Conservation (phyloP, 2,888 invertebrate genomes). For the Apamea crenata region DNA sequence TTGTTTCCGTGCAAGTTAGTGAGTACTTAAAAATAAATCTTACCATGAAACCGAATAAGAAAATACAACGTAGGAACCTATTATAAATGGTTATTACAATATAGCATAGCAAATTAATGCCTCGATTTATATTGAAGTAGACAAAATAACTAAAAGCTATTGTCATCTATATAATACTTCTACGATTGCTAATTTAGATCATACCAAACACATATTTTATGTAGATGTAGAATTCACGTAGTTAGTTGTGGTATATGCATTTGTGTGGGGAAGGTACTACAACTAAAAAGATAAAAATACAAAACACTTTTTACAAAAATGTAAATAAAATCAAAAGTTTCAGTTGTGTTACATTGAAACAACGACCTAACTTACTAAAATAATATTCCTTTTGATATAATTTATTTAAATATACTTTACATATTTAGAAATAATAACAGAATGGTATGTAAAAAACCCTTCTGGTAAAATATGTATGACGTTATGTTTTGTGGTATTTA, state of each 20-base stretch:
- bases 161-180: conserved; percentile 28
- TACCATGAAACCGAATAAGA: conserved; percentile 15
- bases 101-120: conserved; percentile 49
- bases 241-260: not conserved
- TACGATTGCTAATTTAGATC: conserved; percentile 40
- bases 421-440: not conserved
- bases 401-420: not conserved
- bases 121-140: conserved; percentile 42
- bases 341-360: not conserved
- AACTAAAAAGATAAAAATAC: not conserved
- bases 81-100: conserved; percentile 44
- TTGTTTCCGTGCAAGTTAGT: not conserved
- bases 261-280: no score
- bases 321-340: not conserved
- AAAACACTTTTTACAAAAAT: no score
- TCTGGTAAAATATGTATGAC: not conserved
- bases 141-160: conserved; percentile 25
- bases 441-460: not conserved
- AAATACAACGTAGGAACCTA: conserved; percentile 36
- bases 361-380: not conserved
- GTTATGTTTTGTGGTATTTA: not conserved
- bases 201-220: conserved; percentile 5
- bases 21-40: conserved; percentile 2
- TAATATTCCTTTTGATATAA: not conserved
- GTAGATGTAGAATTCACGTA: not conserved